Evolutionary conservation across 2,888 invertebrate species (phyloP), one percentile per base, ranked within the genome.

Genomic region (Ophion costatus): DNA sequence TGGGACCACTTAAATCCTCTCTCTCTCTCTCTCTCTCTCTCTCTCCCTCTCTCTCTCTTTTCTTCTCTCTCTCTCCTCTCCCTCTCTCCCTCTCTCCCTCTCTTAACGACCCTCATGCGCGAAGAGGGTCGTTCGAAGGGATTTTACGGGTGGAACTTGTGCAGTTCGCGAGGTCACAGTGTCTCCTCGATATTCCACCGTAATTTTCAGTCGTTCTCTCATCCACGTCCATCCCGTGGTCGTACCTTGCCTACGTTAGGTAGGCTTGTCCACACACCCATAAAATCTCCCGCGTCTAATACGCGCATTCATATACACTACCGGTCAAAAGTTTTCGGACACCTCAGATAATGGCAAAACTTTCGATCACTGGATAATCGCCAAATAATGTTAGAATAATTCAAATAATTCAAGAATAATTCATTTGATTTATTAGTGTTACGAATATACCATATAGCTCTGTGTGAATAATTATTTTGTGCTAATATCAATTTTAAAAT

Each of bases 181-280:
- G 84, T 86, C 84, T 86, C 84, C 81, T 82, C 79, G 84, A 81
- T 82, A 78, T 76, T 84, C 80, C 80, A 83, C 74, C 82, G 78
- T 86, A 86, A 86, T 86, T 86, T 74, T 80, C 81, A 83, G 67
- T 76, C 80, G 81, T 78, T 86, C 84, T 73, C 74, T 77, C 84
- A 78, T 85, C 71, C 83, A 74, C 80, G 80, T 80, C 74, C 83
- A 69, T 83, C 73, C 83, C 69, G 64, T 56, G 59, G 70, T 81
- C 42, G 63, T 80, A 5, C 57, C 66, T 67, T n/a, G 59, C 45
- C 29, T 29, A 45, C 7, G 6, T 64, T 57, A 57, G 7, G 17
- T 22, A 56, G 22, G 64, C 29, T 59, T 80, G 24, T 75, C 71
- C 29, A 70, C 64, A 64, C 57, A 70, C 57, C 38, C 29, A 29